Percentiles rank a stretch among this genome's conserved stretches.
phyloP scores from a whole-genome alignment of 1,140 invertebrate species.

The Cheumatopsyche charites region DNA sequence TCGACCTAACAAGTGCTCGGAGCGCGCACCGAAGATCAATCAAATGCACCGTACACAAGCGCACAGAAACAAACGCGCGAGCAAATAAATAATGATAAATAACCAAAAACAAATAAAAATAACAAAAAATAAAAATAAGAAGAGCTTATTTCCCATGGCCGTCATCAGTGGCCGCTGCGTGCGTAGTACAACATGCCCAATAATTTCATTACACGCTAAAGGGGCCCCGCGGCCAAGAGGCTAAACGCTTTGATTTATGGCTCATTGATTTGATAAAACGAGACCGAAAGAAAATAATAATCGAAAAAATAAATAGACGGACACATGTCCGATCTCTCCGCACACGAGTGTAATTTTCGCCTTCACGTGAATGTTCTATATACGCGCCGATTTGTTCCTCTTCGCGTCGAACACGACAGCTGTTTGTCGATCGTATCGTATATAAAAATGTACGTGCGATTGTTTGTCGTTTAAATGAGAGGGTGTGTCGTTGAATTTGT shows the following conservation, averaged over 20 bases:
- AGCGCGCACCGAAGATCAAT: too few species aligned
- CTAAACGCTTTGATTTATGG: slow-evolving; percentile 46
- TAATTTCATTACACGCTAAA: slow-evolving; percentile 46
- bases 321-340: background rate
- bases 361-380: too few species aligned
- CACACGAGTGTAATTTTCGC: background rate
- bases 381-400: too few species aligned
- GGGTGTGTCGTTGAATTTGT: too few species aligned
- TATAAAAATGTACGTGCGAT: too few species aligned
- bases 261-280: slow-evolving; percentile 45
- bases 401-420: background rate
- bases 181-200: slow-evolving; percentile 28
- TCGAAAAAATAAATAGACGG: background rate
- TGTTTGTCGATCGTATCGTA: too few species aligned
- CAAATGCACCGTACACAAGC: background rate
- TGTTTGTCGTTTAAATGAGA: too few species aligned
- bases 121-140: background rate
- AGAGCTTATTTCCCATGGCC: slow-evolving; percentile 16
- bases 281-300: slow-evolving; percentile 14
- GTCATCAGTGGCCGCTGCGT: slow-evolving; percentile 19
- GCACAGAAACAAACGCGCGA: too few species aligned
- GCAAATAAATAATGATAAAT: background rate
- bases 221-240: slow-evolving; percentile 38
- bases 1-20: too few species aligned
- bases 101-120: background rate